phyloP scores from a whole-genome alignment of 2,888 invertebrate species.

The Bombylius major region DNA sequence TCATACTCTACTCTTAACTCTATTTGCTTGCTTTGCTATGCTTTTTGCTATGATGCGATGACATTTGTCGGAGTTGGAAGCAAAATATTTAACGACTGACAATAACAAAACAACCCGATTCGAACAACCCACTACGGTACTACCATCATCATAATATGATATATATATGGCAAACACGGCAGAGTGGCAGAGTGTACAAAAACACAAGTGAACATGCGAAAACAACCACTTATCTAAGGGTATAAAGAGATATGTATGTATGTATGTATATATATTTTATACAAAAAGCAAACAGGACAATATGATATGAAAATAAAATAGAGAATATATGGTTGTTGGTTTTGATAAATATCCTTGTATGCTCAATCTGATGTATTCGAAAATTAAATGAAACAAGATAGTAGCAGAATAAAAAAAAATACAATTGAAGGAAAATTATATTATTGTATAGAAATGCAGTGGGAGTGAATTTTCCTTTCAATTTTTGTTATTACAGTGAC shows the following conservation, averaged over 20 bases:
- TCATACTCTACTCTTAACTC: not conserved
- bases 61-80: not conserved
- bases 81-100: not conserved
- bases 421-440: no score
- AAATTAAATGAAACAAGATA: no score
- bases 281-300: no score
- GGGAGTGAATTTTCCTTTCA: not conserved
- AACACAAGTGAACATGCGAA: slow-evolving; percentile 7
- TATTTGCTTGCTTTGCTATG: not conserved
- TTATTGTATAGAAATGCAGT: not conserved
- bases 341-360: no score
- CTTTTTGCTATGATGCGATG: not conserved
- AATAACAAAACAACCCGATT: no score
- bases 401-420: no score
- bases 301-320: no score
- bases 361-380: no score
- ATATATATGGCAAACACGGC: not conserved
- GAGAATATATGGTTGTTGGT: no score
- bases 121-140: not conserved
- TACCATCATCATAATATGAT: not conserved
- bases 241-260: not conserved
- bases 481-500: no score
- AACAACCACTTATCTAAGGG: not conserved
- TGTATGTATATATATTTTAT: no score
- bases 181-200: not conserved